These are phyloP conservation scores for Pollenia amentaria DNA, from an alignment of 2,888 invertebrate species.

Conservation along the genomic window DNA sequence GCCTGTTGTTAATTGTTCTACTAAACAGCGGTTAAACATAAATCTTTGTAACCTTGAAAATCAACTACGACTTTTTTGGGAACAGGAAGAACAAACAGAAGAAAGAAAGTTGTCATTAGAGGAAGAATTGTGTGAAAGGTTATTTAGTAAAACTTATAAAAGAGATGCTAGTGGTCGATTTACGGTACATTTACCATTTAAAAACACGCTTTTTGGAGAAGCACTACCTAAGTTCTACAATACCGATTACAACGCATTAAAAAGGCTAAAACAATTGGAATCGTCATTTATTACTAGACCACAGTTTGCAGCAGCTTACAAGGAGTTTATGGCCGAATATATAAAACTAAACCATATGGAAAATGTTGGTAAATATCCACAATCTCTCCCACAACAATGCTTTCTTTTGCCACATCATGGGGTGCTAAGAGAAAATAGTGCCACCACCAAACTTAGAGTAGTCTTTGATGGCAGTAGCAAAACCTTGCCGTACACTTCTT, in stretches of 20 bases:
- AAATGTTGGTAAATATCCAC: slow-evolving; percentile 53
- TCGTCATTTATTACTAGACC: slow-evolving; percentile 17
- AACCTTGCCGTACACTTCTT: not conserved
- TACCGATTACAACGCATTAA: slow-evolving; percentile 37
- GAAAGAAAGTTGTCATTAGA: slow-evolving; percentile 25
- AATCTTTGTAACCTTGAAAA: slow-evolving; percentile 40
- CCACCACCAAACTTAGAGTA: slow-evolving; percentile 42
- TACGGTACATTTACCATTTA: slow-evolving; percentile 57
- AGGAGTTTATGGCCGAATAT: slow-evolving; percentile 29
- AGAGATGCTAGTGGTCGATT: slow-evolving; percentile 13
- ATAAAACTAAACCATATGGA: slow-evolving; percentile 29
- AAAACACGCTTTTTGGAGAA: not conserved
- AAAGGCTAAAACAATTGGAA: slow-evolving; percentile 49
- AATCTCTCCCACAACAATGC: slow-evolving; percentile 17
- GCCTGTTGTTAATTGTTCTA: not conserved
- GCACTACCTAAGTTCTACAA: slow-evolving; percentile 19
- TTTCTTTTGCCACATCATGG: slow-evolving; percentile 48
- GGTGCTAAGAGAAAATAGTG: slow-evolving; percentile 33
- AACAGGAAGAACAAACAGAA: slow-evolving; percentile 37
- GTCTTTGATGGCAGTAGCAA: slow-evolving; percentile 45
- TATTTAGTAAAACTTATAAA: slow-evolving; percentile 40
- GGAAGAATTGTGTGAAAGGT: slow-evolving; percentile 40
- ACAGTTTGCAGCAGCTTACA: slow-evolving; percentile 20
- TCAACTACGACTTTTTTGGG: slow-evolving; percentile 39
- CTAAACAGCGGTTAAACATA: not conserved